Evolutionary conservation across 30 jellyfish, hydroid and myxozoan species (phyloP), one percentile per base, ranked within the genome.

Genomic region (Chrysaora quinquecirrha): DNA sequence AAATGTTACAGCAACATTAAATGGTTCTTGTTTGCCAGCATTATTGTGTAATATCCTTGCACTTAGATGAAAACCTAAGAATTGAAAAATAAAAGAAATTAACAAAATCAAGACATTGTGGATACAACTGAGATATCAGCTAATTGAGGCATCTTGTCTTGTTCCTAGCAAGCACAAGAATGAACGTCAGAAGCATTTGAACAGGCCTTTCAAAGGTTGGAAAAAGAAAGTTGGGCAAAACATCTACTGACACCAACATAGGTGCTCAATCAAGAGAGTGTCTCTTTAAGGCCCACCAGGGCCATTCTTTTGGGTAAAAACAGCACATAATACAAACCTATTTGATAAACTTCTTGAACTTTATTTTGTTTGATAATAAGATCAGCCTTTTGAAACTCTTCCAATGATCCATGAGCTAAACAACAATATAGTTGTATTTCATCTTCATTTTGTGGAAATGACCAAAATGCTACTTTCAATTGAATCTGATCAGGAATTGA

Each of bases 401-500:
- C 96, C 63, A 68, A 34, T 48, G 97, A 63, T 29, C 97, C 99
- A 87, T 83, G 84, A 23, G 99, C 95, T 31, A 94, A 70, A 58
- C 99, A 94, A 0, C 96, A 87, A 64, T 94, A 94, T 72, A 88
- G 67, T n/a, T 89, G 95, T 0, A 94, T 88, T 18, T 94, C 93
- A 56, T 88, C 97, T 80, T 87, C 97, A 31, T 48, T 75, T 38
- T 78, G 85, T 0, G 99, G 99, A 65, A 94, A 94, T 12, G 99
- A 88, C 96, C 96, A 88, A 61, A 54, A 88, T 2, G 97, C 97
- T 35, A 94, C 65, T 77, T 90, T 83, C 67, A 88, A 80, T 83
- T 94, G 99, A 12, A 88, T 73, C 34, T 84, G 90, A 49, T 88
- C 99, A 27, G 99, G 99, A 18, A 94, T 84, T 1, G 99, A 97